phyloP scores from a whole-genome alignment of 2,797 vertebrate species.

The Kryptopterus vitreolus region DNA sequence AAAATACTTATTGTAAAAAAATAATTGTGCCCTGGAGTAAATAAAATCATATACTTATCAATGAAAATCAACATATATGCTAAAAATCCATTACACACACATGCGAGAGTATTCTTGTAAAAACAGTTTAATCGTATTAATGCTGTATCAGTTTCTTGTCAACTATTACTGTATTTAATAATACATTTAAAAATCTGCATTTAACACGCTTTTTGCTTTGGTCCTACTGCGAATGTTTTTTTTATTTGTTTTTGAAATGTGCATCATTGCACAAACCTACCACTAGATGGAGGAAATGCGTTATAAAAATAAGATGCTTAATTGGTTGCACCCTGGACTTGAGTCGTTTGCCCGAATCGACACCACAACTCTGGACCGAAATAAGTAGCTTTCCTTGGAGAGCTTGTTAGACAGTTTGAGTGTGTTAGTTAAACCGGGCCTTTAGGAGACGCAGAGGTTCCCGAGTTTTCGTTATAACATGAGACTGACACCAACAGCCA shows the following conservation, averaged over 20 bases:
- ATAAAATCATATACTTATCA: too few relatives aligned
- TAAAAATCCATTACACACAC: too few relatives aligned
- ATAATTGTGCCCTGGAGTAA: too few relatives aligned
- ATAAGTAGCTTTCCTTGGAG: background rate
- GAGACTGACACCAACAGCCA: background rate
- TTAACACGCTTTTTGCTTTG: background rate
- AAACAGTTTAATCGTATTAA: too few relatives aligned
- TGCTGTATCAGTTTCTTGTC: too few relatives aligned
- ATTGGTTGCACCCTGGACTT: background rate
- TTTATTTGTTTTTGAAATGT: background rate
- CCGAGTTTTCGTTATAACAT: background rate
- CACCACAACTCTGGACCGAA: background rate
- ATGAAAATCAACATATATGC: too few relatives aligned
- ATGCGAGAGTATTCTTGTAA: too few relatives aligned
- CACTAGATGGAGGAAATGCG: slow-evolving; percentile 26
- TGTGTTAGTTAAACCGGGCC: background rate
- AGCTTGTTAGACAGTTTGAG: background rate
- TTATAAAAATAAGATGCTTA: background rate
- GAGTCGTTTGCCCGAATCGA: background rate
- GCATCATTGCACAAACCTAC: background rate
- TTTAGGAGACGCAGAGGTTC: background rate
- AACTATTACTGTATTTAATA: background rate
- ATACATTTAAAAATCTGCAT: background rate
- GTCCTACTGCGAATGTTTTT: too few relatives aligned
- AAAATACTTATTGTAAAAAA: too few relatives aligned